Evolutionary conservation across 2,888 invertebrate species (phyloP).

Genomic region (Chrysomela aeneicollis): DNA sequence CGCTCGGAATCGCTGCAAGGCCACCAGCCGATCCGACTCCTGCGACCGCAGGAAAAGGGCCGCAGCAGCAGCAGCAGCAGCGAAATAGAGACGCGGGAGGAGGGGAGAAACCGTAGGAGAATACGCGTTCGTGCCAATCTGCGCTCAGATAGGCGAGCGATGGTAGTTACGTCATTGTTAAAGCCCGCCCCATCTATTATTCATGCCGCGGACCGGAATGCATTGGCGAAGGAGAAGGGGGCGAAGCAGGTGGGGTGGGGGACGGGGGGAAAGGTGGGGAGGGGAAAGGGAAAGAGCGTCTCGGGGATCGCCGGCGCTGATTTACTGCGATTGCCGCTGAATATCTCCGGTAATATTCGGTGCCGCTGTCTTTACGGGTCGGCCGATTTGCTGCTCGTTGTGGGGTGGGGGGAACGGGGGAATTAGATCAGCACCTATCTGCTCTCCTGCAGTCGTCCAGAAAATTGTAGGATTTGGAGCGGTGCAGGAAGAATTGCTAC

Average conservation of each 20-base stretch:
- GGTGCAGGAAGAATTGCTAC: no score
- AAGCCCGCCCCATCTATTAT: conserved; percentile 61
- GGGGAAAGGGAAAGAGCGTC: neutral
- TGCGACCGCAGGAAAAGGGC: no score
- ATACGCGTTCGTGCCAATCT: conserved; percentile 56
- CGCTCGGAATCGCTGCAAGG: no score
- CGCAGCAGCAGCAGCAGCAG: neutral
- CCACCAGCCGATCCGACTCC: no score
- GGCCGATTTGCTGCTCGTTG: no score
- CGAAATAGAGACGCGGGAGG: neutral
- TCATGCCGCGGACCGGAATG: conserved; percentile 49
- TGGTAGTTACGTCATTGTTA: conserved; percentile 63
- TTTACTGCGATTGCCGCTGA: neutral
- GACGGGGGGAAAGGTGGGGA: no score
- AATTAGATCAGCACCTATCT: no score
- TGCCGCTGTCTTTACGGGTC: no score
- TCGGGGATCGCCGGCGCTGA: neutral
- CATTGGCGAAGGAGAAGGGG: conserved; percentile 23
- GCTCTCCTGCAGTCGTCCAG: no score
- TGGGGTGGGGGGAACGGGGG: no score
- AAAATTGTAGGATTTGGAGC: no score
- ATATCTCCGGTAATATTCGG: no score
- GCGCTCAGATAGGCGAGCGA: conserved; percentile 58
- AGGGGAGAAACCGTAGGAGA: neutral
- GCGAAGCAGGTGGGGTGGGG: conserved; percentile 14